Percentiles rank a stretch among this genome's conserved stretches.
Evolutionary conservation across 2,797 vertebrate species (phyloP).

Genomic region (Thunnus albacares): DNA sequence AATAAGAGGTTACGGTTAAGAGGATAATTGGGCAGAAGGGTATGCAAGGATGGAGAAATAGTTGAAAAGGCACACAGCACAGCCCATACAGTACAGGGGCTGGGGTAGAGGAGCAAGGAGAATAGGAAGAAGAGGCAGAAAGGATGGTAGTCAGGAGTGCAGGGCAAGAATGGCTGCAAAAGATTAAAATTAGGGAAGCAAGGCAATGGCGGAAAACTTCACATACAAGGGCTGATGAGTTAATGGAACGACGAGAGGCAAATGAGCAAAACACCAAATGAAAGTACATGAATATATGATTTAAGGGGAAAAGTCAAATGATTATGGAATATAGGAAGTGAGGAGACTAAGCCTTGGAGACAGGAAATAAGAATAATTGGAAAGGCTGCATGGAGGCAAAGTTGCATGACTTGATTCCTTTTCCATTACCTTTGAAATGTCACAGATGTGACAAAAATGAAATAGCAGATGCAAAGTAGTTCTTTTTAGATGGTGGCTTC

Average conservation of each 20-base stretch:
- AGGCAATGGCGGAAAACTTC: slow-evolving; percentile 3
- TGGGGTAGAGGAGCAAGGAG: neutral
- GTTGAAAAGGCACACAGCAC: slow-evolving; percentile 27
- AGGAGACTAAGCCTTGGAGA: slow-evolving; percentile 24
- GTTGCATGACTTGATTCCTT: slow-evolving; percentile 42
- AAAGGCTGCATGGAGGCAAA: slow-evolving; percentile 34
- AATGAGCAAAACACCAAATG: slow-evolving; percentile 17
- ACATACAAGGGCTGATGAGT: slow-evolving; percentile 2
- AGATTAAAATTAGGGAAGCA: slow-evolving; percentile 18
- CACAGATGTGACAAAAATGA: slow-evolving; percentile 63
- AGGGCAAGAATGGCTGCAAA: neutral
- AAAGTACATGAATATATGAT: neutral
- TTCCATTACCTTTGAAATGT: slow-evolving; percentile 57
- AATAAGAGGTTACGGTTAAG: slow-evolving; percentile 57
- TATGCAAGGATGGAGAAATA: slow-evolving; percentile 49
- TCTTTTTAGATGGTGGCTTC: slow-evolving; percentile 26
- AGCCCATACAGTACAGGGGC: slow-evolving; percentile 27
- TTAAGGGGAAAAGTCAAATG: neutral
- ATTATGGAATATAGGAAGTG: neutral
- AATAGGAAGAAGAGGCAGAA: neutral
- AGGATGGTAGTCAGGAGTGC: neutral
- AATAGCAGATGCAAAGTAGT: slow-evolving; percentile 49
- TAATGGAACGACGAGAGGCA: neutral
- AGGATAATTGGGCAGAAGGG: slow-evolving; percentile 58
- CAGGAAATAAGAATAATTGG: slow-evolving; percentile 29